Percentiles rank a stretch among this genome's conserved stretches.
These are phyloP conservation scores for Carlito syrichta DNA, from an alignment of 2,113 vertebrate genomes.

Conservation along the genomic window DNA sequence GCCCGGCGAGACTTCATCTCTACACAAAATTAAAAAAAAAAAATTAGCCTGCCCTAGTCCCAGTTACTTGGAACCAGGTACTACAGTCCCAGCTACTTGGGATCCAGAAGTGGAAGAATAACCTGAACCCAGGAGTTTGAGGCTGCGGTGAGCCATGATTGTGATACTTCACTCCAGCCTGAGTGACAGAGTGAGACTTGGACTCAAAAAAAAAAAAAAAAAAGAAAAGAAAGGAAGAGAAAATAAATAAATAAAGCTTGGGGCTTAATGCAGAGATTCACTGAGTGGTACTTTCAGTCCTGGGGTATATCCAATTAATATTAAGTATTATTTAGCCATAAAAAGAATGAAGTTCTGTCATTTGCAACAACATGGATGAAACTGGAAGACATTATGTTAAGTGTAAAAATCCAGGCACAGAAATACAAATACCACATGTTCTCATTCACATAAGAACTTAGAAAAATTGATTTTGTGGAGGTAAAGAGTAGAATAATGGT, in stretches of 20 bases:
- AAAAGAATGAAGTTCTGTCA: not conserved
- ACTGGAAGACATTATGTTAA: not conserved
- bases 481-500: not conserved
- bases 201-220: too few species aligned
- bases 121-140: too few species aligned
- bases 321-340: not conserved
- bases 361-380: not conserved
- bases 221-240: too few species aligned
- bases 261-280: not conserved
- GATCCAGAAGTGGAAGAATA: too few species aligned
- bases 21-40: too few species aligned
- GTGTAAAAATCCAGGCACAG: not conserved
- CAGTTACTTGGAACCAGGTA: too few species aligned
- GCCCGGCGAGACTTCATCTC: too few species aligned
- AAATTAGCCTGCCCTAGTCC: too few species aligned
- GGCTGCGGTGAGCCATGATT: too few species aligned
- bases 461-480: not conserved
- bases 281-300: not conserved
- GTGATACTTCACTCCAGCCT: too few species aligned
- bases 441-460: not conserved
- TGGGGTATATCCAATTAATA: not conserved
- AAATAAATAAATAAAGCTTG: not conserved
- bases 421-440: not conserved
- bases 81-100: too few species aligned
- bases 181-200: too few species aligned